Evolutionary conservation across 2,113 vertebrate genomes (phyloP).

Genomic region (Ibidorhyncha struthersii): DNA sequence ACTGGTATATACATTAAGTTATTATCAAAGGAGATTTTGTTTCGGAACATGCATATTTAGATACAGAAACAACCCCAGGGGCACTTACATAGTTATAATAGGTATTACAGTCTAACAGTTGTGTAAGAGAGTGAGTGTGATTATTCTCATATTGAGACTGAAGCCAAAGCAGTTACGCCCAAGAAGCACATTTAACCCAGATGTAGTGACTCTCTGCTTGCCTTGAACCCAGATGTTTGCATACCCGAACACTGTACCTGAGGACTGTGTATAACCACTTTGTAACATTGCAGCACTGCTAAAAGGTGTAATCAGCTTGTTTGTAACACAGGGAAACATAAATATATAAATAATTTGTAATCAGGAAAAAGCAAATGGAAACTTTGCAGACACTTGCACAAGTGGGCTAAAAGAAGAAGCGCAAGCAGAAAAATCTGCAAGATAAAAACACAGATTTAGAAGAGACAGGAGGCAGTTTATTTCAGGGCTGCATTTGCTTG

Average conservation of each 20-base stretch:
- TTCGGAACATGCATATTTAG: neutral
- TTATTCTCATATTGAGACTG: neutral
- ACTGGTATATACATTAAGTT: neutral
- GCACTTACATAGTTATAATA: neutral
- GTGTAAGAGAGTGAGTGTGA: neutral
- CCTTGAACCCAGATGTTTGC: neutral
- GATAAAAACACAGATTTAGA: neutral
- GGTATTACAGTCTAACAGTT: neutral
- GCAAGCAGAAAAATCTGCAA: neutral
- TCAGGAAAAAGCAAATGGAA: neutral
- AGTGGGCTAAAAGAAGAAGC: neutral
- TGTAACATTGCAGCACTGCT: neutral
- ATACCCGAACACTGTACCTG: neutral
- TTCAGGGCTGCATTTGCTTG: neutral
- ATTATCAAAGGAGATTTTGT: neutral
- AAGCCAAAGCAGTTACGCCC: neutral
- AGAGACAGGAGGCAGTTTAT: neutral
- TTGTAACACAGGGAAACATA: neutral
- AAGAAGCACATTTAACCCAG: neutral
- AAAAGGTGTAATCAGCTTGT: neutral
- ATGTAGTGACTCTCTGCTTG: neutral
- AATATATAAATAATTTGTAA: neutral
- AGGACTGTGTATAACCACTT: fast-evolving
- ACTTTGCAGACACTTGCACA: neutral
- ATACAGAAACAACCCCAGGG: neutral